Conservation (phyloP, 2,113 vertebrate genomes). For the Neogale vison region DNA sequence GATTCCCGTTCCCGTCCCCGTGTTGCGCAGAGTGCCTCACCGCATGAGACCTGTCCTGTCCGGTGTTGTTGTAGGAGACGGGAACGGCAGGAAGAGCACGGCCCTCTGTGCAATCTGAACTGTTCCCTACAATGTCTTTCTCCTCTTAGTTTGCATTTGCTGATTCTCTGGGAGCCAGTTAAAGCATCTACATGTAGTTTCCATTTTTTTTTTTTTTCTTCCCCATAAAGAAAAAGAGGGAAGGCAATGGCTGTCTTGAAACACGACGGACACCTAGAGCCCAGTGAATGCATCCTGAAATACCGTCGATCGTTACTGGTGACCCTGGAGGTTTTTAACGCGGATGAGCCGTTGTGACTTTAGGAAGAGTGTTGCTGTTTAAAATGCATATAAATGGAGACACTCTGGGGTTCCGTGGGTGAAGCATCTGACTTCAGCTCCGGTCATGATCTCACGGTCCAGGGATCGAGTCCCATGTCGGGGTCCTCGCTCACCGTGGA, state of each 20-base stretch:
- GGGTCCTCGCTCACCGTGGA: neutral
- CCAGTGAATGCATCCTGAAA: fast-evolving
- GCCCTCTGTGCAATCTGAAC: too few relatives aligned
- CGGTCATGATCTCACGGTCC: neutral
- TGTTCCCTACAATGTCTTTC: neutral
- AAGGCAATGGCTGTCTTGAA: neutral
- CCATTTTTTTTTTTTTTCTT: too few relatives aligned
- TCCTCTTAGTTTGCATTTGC: neutral
- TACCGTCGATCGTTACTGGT: fast-evolving
- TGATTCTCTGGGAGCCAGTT: neutral
- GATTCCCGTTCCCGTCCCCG: fast-evolving
- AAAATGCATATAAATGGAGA: fast-evolving
- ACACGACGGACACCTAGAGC: too few relatives aligned
- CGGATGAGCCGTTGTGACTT: fast-evolving
- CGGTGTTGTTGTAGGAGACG: neutral
- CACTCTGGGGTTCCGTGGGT: neutral
- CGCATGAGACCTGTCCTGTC: neutral
- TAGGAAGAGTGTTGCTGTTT: neutral
- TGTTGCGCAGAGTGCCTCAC: neutral
- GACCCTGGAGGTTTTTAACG: neutral
- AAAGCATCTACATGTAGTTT: neutral
- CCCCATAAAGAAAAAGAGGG: neutral
- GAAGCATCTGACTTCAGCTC: neutral
- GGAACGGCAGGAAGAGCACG: fast-evolving
- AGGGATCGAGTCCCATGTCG: fast-evolving